Evolutionary conservation across 2,888 invertebrate species (phyloP).

Genomic region (Perizoma affinitatum): DNA sequence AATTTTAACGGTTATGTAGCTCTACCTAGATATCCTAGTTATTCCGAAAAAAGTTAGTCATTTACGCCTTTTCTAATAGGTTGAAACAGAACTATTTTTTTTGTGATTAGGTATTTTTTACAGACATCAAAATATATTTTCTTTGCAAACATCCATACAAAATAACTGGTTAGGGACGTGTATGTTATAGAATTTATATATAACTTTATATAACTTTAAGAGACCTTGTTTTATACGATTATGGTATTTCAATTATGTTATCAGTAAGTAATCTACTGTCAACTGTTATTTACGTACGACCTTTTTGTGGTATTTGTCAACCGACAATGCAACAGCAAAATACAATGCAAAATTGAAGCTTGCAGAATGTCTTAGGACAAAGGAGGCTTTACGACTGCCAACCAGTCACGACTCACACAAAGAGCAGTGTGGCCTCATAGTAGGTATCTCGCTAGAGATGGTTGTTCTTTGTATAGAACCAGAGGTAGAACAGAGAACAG

Average conservation of each 20-base stretch:
- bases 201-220: too few species aligned
- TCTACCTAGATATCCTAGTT: too few species aligned
- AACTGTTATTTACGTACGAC: conserved; percentile 10
- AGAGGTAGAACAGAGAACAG: too few species aligned
- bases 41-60: too few species aligned
- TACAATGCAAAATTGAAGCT: conserved; percentile 6
- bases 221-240: neutral
- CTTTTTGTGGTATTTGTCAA: conserved; percentile 13
- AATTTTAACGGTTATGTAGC: conserved; percentile 5
- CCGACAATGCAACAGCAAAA: conserved; percentile 2
- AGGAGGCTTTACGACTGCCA: conserved; percentile 22
- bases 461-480: too few species aligned
- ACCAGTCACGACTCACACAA: conserved; percentile 19
- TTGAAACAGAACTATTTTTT: neutral
- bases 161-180: too few species aligned
- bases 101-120: too few species aligned
- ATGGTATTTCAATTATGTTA: conserved; percentile 5
- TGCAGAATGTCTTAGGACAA: conserved; percentile 24
- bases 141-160: too few species aligned
- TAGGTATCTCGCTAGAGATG: too few species aligned
- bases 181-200: too few species aligned
- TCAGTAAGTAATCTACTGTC: conserved; percentile 1
- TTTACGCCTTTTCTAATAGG: neutral
- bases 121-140: too few species aligned
- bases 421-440: neutral